These are phyloP conservation scores for Sialia sialis DNA, from an alignment of 2,113 vertebrate genomes.

Conservation along the genomic window DNA sequence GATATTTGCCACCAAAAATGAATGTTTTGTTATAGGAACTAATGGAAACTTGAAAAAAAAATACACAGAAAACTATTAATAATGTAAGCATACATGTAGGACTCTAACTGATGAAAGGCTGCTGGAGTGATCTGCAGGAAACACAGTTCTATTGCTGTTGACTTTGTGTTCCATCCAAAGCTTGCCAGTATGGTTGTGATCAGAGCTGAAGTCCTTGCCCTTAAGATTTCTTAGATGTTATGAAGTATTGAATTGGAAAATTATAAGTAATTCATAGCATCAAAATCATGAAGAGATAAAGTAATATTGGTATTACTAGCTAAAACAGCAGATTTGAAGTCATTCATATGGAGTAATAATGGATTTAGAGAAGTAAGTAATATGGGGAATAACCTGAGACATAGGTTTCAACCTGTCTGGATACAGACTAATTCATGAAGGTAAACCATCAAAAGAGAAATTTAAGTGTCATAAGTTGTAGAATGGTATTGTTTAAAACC, in stretches of 20 bases:
- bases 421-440: neutral
- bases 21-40: neutral
- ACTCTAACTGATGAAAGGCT: neutral
- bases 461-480: neutral
- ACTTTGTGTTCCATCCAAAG: neutral
- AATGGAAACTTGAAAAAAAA: neutral
- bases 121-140: neutral
- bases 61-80: neutral
- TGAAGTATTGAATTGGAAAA: neutral
- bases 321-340: neutral
- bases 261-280: neutral
- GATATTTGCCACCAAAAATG: neutral
- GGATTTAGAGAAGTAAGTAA: neutral
- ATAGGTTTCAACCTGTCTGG: neutral
- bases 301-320: neutral
- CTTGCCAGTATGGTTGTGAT: neutral
- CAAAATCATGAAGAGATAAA: neutral
- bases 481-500: neutral
- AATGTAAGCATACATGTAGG: neutral
- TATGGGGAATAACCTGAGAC: neutral
- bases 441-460: neutral
- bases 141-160: neutral
- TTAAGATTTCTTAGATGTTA: neutral
- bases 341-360: neutral
- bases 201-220: neutral